phyloP scores from a whole-genome alignment of 2,113 vertebrate genomes.

The Chaetorhynchus papuensis region DNA sequence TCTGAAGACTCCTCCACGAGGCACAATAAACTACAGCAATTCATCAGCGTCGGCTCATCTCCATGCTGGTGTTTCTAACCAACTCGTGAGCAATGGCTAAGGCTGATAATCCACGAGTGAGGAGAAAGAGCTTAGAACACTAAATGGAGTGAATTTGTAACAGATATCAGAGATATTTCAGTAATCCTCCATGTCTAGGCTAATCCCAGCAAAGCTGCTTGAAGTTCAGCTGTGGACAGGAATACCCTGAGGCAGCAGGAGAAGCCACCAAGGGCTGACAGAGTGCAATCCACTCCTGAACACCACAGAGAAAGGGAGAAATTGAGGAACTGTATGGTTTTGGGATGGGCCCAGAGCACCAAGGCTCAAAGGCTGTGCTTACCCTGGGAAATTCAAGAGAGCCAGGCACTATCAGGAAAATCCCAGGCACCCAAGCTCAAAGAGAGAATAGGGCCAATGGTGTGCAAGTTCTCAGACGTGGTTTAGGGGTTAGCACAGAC shows the following conservation, averaged over 20 bases:
- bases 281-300: background rate
- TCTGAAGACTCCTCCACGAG: background rate
- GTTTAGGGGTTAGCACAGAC: background rate
- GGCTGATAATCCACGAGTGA: background rate
- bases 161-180: background rate
- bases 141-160: background rate
- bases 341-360: background rate
- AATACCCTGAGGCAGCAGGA: background rate
- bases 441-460: background rate
- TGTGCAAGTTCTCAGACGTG: background rate
- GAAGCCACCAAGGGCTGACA: background rate
- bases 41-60: accelerated
- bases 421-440: background rate
- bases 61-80: background rate
- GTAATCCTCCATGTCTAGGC: background rate
- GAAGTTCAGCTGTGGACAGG: background rate
- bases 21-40: background rate
- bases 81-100: background rate
- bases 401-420: background rate
- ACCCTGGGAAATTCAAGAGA: background rate
- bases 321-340: background rate
- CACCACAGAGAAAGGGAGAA: background rate
- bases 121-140: background rate
- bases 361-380: background rate
- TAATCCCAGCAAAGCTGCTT: background rate